A percentile compares a stretch with the other conserved stretches of the same genome.
Evolutionary conservation across 2,888 invertebrate genomes (phyloP).

Genomic region (Phyllotreta striolata): DNA sequence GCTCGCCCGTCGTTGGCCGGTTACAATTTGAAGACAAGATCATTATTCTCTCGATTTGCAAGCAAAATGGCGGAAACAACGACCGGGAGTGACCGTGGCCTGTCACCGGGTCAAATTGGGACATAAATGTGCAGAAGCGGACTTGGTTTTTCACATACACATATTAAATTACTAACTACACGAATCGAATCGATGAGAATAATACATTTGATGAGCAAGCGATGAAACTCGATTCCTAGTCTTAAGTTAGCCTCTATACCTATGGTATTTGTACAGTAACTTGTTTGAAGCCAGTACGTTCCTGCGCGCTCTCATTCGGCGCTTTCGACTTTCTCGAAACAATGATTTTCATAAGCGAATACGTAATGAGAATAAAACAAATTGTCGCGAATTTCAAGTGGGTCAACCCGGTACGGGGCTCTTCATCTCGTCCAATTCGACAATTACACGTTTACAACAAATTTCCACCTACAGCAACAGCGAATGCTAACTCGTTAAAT

Average conservation of each 20-base stretch:
- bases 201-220: background rate
- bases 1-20: constrained; percentile 22
- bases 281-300: constrained; percentile 4
- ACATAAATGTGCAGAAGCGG: constrained; percentile 37
- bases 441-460: too few relatives aligned
- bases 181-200: too few relatives aligned
- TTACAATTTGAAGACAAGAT: constrained; percentile 41
- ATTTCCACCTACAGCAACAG: too few relatives aligned
- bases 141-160: background rate
- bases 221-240: background rate
- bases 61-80: constrained; percentile 49
- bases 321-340: constrained; percentile 51
- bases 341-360: constrained; percentile 48
- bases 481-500: too few relatives aligned
- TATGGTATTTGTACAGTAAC: too few relatives aligned
- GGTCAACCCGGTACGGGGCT: constrained; percentile 25
- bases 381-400: constrained; percentile 45
- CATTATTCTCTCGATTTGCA: constrained; percentile 41
- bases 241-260: background rate
- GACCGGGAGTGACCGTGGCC: constrained; percentile 51
- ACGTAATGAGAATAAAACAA: constrained; percentile 41
- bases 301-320: constrained; percentile 22
- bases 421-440: too few relatives aligned
- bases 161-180: too few relatives aligned
- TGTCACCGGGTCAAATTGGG: constrained; percentile 51